Percentiles rank a stretch among this genome's conserved stretches.
Conservation (phyloP, 2,113 vertebrate genomes). For the Poicephalus gulielmi region DNA sequence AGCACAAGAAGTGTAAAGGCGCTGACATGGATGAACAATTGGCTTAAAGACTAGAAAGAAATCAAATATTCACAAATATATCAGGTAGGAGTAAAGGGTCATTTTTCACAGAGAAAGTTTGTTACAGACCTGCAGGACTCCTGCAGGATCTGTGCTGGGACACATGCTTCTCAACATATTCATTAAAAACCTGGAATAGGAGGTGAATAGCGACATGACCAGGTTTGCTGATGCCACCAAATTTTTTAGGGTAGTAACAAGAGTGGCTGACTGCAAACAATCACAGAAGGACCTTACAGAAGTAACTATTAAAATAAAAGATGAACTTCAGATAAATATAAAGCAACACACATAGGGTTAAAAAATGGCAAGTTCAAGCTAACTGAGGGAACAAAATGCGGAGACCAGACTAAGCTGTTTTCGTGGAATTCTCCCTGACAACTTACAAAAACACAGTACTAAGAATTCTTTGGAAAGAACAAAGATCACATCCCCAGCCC, state of each 20-base stretch:
- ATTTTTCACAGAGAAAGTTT: constrained; percentile 36
- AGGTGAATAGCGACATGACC: constrained; percentile 26
- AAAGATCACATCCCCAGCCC: not conserved
- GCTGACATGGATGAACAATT: not conserved
- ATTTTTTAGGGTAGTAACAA: not conserved
- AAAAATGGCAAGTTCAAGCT: not conserved
- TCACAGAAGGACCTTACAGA: not conserved
- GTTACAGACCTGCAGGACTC: constrained; percentile 62
- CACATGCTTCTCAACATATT: constrained; percentile 52
- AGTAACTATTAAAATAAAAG: not conserved
- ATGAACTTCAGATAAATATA: not conserved
- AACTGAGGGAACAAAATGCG: not conserved
- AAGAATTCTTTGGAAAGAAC: not conserved
- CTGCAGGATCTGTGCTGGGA: constrained; percentile 58
- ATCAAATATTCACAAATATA: not conserved
- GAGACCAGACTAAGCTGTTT: not conserved
- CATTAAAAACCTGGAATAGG: constrained; percentile 56
- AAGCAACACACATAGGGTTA: not conserved
- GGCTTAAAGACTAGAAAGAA: constrained; percentile 7
- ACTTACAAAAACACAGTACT: not conserved
- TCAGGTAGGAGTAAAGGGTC: not conserved
- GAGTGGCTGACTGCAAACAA: not conserved
- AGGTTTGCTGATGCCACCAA: constrained; percentile 27
- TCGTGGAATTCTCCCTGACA: not conserved
- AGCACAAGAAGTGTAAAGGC: not conserved